phyloP scores from a whole-genome alignment of 1,140 invertebrate genomes.

The Phthorimaea operculella region DNA sequence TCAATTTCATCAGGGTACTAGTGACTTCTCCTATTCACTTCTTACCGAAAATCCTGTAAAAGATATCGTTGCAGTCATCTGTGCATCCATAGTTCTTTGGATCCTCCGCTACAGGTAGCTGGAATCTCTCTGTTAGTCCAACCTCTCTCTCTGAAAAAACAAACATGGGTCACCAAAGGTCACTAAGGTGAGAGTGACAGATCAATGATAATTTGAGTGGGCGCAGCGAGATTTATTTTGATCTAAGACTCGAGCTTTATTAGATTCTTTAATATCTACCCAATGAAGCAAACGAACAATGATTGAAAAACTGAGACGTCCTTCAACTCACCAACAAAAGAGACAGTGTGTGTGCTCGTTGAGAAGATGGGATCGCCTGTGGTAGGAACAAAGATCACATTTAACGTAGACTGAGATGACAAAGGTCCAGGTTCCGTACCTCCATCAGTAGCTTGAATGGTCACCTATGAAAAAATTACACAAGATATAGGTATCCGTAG shows the following conservation, averaged over 20 bases:
- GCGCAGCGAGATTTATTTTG: too few species aligned
- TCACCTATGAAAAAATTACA: conserved; percentile 36
- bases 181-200: neutral
- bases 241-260: too few species aligned
- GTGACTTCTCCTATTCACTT: too few species aligned
- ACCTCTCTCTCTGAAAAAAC: conserved; percentile 51
- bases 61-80: conserved; percentile 47
- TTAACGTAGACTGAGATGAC: conserved; percentile 23
- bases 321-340: conserved; percentile 36
- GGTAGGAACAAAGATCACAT: conserved; percentile 55
- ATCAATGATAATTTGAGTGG: too few species aligned
- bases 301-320: too few species aligned
- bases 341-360: conserved; percentile 13
- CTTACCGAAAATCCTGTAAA: conserved; percentile 63
- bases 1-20: too few species aligned
- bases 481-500: too few species aligned
- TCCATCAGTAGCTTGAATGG: conserved; percentile 53
- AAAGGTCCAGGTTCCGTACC: conserved; percentile 47
- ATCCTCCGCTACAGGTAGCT: conserved; percentile 54
- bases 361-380: conserved; percentile 47
- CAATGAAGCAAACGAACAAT: too few species aligned
- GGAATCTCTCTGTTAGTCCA: conserved; percentile 36
- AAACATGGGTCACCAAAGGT: neutral
- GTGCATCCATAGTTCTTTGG: conserved; percentile 53
- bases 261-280: too few species aligned